Conservation (phyloP, 1,140 invertebrate species). For the Whitmania pigra region DNA sequence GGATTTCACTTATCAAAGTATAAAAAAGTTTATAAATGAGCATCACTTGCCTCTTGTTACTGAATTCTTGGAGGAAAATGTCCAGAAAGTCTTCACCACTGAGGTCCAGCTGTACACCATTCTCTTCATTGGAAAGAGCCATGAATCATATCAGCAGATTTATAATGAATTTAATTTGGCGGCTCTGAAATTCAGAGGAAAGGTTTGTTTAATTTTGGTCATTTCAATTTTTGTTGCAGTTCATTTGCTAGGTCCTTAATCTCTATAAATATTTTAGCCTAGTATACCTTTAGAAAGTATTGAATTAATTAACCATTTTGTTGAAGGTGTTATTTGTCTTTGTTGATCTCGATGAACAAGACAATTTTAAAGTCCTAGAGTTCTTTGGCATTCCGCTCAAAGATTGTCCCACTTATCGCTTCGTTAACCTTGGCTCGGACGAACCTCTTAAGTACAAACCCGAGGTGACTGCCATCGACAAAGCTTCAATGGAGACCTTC, state of each 20-base stretch:
- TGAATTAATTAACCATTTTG: conserved; percentile 11
- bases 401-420: conserved; percentile 76
- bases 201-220: conserved; percentile 46
- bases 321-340: conserved; percentile 74
- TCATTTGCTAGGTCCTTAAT: too few species aligned
- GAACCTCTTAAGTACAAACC: conserved; percentile 98
- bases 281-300: not conserved
- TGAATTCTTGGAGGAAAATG: conserved; percentile 83
- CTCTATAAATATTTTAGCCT: not conserved
- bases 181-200: conserved; percentile 75
- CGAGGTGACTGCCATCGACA: conserved; percentile 57
- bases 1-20: conserved; percentile 49
- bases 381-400: conserved; percentile 95
- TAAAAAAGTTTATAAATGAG: conserved; percentile 72
- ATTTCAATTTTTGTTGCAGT: too few species aligned
- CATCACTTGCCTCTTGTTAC: conserved; percentile 81
- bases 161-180: conserved; percentile 37
- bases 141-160: conserved; percentile 43
- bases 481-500: conserved; percentile 67
- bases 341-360: conserved; percentile 85
- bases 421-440: conserved; percentile 77
- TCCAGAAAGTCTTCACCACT: conserved; percentile 93
- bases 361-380: conserved; percentile 90
- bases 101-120: conserved; percentile 90
- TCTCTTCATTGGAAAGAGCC: conserved; percentile 80